Evolutionary conservation across 2,888 invertebrate genomes (phyloP).

Genomic region (Melitaea athalia): DNA sequence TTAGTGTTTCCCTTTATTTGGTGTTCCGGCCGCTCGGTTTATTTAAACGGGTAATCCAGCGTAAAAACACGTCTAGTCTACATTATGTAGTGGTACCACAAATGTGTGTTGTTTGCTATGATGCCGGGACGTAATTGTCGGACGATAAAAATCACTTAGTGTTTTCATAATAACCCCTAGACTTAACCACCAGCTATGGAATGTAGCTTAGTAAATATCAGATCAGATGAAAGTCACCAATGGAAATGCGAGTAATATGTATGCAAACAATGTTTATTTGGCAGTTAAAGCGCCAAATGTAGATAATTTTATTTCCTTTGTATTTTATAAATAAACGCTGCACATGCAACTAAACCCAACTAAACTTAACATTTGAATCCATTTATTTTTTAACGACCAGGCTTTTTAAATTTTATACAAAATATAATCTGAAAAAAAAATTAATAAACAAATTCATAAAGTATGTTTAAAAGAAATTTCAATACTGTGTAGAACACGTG

Average conservation of each 20-base stretch:
- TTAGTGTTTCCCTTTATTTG: conserved; percentile 78
- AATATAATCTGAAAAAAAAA: too few species aligned
- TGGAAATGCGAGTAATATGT: conserved; percentile 39
- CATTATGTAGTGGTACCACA: conserved; percentile 65
- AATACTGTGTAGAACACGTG: neutral
- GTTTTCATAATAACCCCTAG: conserved; percentile 59
- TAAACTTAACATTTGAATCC: too few species aligned
- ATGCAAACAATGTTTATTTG: conserved; percentile 40
- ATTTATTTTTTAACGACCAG: too few species aligned
- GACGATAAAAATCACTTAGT: conserved; percentile 77
- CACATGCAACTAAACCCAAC: too few species aligned
- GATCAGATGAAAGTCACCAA: conserved; percentile 36
- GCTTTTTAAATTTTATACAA: too few species aligned
- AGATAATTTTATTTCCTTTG: conserved; percentile 1
- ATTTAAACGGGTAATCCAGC: conserved; percentile 77
- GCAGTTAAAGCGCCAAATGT: conserved; percentile 3
- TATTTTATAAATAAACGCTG: too few species aligned
- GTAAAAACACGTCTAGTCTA: conserved; percentile 67
- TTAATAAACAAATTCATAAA: too few species aligned
- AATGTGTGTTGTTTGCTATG: conserved; percentile 67
- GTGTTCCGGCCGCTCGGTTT: conserved; percentile 73
- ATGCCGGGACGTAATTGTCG: conserved; percentile 67
- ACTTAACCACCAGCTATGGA: conserved; percentile 60
- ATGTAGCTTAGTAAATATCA: conserved; percentile 38
- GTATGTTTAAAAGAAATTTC: too few species aligned